phyloP scores from a whole-genome alignment of 2,888 invertebrate species.

The Pseudococcus viburni region DNA sequence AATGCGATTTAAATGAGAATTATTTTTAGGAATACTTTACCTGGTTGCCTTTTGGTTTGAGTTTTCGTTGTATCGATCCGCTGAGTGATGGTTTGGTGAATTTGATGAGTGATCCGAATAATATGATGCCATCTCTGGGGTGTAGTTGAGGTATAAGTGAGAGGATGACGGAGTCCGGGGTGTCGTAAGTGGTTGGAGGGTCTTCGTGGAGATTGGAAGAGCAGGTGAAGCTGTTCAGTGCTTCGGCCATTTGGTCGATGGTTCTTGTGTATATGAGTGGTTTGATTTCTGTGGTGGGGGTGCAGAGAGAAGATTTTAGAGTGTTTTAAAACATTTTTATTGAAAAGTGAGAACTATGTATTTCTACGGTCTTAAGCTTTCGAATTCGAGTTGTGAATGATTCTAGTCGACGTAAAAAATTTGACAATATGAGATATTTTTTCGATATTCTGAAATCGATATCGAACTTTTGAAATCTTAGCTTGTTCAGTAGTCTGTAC shows the following conservation, averaged over 20 bases:
- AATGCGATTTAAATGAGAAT: neutral
- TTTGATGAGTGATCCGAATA: neutral
- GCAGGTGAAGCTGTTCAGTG: slow-evolving; percentile 37
- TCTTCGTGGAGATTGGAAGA: neutral
- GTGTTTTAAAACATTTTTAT: too few species aligned
- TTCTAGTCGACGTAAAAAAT: too few species aligned
- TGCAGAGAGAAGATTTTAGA: neutral
- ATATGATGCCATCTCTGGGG: neutral
- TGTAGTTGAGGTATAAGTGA: neutral
- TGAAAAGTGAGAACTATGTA: too few species aligned
- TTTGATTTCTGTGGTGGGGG: neutral
- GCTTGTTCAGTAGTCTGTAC: too few species aligned
- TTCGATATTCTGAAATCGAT: too few species aligned
- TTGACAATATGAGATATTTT: too few species aligned
- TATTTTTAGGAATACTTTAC: neutral
- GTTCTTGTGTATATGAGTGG: slow-evolving; percentile 30
- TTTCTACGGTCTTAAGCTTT: too few species aligned
- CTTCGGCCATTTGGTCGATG: slow-evolving; percentile 33
- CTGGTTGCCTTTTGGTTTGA: neutral
- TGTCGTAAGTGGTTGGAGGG: neutral
- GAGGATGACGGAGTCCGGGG: neutral
- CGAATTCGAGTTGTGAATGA: too few species aligned
- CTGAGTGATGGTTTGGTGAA: neutral
- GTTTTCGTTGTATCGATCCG: neutral
- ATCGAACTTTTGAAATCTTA: too few species aligned